phyloP scores from a whole-genome alignment of 2,888 invertebrate species.

The Tupiocoris notatus region DNA sequence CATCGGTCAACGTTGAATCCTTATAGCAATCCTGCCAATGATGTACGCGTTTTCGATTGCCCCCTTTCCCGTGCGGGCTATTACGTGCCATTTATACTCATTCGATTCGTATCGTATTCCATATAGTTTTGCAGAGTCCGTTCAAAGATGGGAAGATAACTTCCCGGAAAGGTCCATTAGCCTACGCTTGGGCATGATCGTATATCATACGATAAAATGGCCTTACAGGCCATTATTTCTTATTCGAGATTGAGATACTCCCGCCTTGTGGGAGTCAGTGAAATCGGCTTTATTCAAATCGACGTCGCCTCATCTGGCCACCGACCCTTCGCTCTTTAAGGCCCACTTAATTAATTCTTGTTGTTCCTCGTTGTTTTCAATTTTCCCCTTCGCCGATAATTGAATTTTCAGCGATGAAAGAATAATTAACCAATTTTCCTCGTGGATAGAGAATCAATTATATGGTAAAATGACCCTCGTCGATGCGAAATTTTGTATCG shows the following conservation, averaged over 20 bases:
- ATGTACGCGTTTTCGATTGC: neutral
- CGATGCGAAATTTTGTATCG: too few relatives aligned
- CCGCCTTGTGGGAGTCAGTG: neutral
- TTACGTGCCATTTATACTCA: neutral
- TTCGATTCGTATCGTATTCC: neutral
- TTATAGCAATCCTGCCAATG: neutral
- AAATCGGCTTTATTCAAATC: neutral
- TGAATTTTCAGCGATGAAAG: neutral
- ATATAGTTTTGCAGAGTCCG: neutral
- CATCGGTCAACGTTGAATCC: neutral
- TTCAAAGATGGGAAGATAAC: neutral
- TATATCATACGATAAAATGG: neutral
- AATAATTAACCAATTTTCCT: neutral
- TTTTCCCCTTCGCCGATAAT: neutral
- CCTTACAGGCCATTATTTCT: neutral
- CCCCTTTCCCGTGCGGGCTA: neutral
- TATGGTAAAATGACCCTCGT: too few relatives aligned
- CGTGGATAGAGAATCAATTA: too few relatives aligned
- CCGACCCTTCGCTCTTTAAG: neutral
- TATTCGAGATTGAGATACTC: neutral
- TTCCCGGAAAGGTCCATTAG: neutral
- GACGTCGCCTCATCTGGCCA: neutral
- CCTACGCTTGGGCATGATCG: neutral
- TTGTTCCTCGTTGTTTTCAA: neutral
- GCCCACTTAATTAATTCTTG: neutral